Evolutionary conservation across 2,113 vertebrate species (phyloP), one percentile per base, ranked within the genome.

Genomic region (Protomyctophum bolini): DNA sequence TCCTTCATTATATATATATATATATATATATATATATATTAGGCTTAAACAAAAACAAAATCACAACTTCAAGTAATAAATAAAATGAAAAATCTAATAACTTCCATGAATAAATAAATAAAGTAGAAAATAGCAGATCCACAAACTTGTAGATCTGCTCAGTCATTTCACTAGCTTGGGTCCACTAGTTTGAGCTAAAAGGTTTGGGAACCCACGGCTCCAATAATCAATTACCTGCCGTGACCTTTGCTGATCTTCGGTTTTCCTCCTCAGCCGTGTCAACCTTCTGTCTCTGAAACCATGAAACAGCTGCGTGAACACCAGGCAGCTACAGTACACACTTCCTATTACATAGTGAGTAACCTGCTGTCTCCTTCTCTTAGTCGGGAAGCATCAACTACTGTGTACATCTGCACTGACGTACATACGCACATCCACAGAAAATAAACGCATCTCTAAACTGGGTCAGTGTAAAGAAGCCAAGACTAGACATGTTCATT

Each of bases 231-330:
- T 47, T 90, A 98, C 97, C 97, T 95, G 95, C 93, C 92, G 94
- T 90, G 67, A 75, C 85, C 79, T 85, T 91, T 10, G 92, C 89
- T 29, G 87, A 83, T 4, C 68, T 91, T 72, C 76, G 82, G 8
- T 85, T 91, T 85, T 95, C 94, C 66, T 96, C 91, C 61, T 93
- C 91, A 3, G 91, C 91, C 15, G 49, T 72, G 57, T 93, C 89
- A 28, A 96, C 93, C 65, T 92, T 93, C 76, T 93, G 90, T 90
- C 92, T 97, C 97, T 98, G 91, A 76, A 94, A 90, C 12, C 67
- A 68, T 82, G 79, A 79, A 72, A 74, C 75, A 29, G 67, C 55
- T 1, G 70, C 56, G 21, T 81, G 47, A 83, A 50, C 67, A 14
- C 6, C 6, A 68, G 67, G 21, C 21, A 21, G 21, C 21, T 21